Conservation (phyloP, 2,888 invertebrate species). For the Anorthoa munda region DNA sequence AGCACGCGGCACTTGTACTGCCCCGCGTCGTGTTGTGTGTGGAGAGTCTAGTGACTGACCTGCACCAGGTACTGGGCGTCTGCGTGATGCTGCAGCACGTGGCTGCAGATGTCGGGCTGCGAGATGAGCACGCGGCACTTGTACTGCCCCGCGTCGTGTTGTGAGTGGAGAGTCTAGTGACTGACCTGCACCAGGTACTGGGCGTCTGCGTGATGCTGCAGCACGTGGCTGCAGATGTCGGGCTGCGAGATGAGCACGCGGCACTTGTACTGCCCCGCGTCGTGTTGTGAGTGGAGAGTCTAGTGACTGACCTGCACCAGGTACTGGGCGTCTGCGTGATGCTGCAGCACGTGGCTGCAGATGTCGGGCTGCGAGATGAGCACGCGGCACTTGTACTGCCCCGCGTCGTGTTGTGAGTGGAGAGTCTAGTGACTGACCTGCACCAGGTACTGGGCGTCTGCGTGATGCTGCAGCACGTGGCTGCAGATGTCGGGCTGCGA, state of each 20-base stretch:
- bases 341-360: conserved; percentile 95
- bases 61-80: conserved; percentile 83
- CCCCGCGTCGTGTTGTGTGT: no score
- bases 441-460: conserved; percentile 81
- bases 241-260: conserved; percentile 94
- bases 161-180: no score
- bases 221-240: conserved; percentile 95
- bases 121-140: conserved; percentile 92
- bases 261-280: conserved; percentile 72
- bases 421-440: conserved; percentile 71
- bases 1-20: conserved; percentile 88
- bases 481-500: conserved; percentile 96
- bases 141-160: conserved; percentile 39
- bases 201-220: conserved; percentile 91
- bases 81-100: conserved; percentile 93
- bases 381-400: conserved; percentile 84
- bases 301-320: conserved; percentile 77
- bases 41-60: conserved; percentile 62
- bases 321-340: conserved; percentile 86
- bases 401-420: no score
- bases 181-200: conserved; percentile 81
- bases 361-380: conserved; percentile 96
- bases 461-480: conserved; percentile 94
- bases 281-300: no score
- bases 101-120: conserved; percentile 95